Evolutionary conservation across 2,888 invertebrate genomes (phyloP), one percentile per base, ranked within the genome.

Genomic region (Diaphora mendica): DNA sequence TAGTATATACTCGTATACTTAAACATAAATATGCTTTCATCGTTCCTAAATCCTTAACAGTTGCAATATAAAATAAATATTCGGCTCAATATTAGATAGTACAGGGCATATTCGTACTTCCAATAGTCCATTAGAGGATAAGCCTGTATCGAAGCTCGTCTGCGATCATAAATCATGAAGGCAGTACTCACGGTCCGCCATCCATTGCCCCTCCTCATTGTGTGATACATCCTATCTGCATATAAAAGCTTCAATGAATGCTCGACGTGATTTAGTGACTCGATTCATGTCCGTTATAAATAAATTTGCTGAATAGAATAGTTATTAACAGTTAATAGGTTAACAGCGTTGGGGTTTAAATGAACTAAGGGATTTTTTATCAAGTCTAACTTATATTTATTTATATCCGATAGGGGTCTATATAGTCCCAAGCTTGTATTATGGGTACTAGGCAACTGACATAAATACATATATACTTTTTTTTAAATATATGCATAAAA

Each of bases 211-310:
- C 66, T 73, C 70, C 70, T 80, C 69, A 86, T 85, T 85, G 82
- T 86, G 70, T 76, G 72, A 73, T 78, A 68, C 75, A 72, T 64
- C 68, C 73, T 67, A 48, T 65, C 75, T 68, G 77, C 78, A 82
- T 85, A 83, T 77, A 84, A 72, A 76, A 78, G 74, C 79, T 73
- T 79, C 82, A 86, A 86, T 86, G 86, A 84, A 85, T 83, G 77
- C 80, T 39, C 68, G 71, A n/a, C 39, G 72, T 86, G 85, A 85
- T 85, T 86, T 86, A 85, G 78, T 77, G 83, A 78, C 80, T 79
- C 79, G 66, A 73, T 84, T 82, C 74, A 81, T 74, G 74, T 74
- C 73, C 71, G 79, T 75, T 80, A 71, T 75, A 74, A 77, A 78
- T 83, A 82, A 77, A 79, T 78, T 84, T 77, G 71, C 77, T 83